These are phyloP conservation scores for Poeciliopsis turrubarensis DNA, from an alignment of 2,113 vertebrate species.

Conservation along the genomic window DNA sequence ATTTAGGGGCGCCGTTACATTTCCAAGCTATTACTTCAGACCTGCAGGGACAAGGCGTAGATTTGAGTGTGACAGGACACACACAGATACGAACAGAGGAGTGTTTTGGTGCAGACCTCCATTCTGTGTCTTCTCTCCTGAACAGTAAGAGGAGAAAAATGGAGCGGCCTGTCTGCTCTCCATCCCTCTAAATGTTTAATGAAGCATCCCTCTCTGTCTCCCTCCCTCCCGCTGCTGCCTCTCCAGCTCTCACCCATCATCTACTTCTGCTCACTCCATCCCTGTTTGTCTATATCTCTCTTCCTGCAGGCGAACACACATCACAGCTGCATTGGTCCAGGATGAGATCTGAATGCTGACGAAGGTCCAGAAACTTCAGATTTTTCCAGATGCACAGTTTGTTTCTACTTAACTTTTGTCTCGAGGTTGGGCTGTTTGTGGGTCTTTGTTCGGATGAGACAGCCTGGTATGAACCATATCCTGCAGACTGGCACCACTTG, in stretches of 20 bases:
- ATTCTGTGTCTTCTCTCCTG: constrained; percentile 47
- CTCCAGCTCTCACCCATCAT: constrained; percentile 40
- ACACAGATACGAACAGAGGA: constrained; percentile 22
- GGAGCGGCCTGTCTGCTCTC: constrained; percentile 63
- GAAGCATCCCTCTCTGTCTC: constrained; percentile 52
- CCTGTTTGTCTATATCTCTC: constrained; percentile 44
- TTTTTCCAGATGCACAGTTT: constrained; percentile 26
- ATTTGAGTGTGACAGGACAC: constrained; percentile 22
- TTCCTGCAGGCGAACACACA: constrained; percentile 45
- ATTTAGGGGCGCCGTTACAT: constrained; percentile 65
- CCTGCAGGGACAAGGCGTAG: constrained; percentile 40
- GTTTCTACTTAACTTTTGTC: constrained; percentile 34
- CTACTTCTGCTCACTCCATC: constrained; percentile 54
- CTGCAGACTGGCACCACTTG: constrained; percentile 25
- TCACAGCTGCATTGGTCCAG: constrained; percentile 22
- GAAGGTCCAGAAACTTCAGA: constrained; percentile 7
- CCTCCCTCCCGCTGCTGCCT: not conserved
- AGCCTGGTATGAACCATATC: constrained; percentile 4
- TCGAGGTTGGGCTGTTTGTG: constrained; percentile 9
- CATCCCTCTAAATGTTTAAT: constrained; percentile 72
- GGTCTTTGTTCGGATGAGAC: constrained; percentile 18
- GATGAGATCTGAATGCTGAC: constrained; percentile 59
- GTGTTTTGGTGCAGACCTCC: constrained; percentile 44
- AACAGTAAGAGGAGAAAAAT: constrained; percentile 54
- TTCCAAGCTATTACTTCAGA: constrained; percentile 62